Conservation (phyloP, 2,888 invertebrate species). For the Bellardia pandia region DNA sequence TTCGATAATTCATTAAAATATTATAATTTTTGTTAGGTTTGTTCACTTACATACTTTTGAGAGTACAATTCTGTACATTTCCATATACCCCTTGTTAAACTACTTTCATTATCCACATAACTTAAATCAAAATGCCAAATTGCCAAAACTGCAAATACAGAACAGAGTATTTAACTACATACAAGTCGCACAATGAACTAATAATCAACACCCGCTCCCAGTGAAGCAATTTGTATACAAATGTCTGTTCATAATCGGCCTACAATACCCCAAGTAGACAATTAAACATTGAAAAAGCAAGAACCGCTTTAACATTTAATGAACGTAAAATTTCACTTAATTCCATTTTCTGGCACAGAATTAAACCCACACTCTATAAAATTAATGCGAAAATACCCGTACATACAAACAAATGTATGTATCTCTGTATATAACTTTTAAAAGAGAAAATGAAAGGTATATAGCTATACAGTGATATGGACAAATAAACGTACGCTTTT, state of each 20-base stretch:
- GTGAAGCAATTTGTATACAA: constrained; percentile 17
- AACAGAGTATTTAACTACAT: constrained; percentile 13
- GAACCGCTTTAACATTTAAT: constrained; percentile 77
- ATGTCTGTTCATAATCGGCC: constrained; percentile 59
- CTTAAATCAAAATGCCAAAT: neutral
- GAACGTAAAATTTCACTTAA: constrained; percentile 83
- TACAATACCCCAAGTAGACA: constrained; percentile 67
- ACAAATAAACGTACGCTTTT: neutral
- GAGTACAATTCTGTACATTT: too few relatives aligned
- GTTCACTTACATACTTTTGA: too few relatives aligned
- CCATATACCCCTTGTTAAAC: too few relatives aligned
- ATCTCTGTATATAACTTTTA: neutral
- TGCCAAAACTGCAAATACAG: neutral
- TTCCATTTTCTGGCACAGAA: constrained; percentile 82
- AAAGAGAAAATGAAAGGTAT: neutral
- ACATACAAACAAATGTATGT: neutral
- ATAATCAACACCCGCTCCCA: constrained; percentile 58
- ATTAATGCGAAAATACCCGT: constrained; percentile 74
- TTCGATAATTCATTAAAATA: too few relatives aligned
- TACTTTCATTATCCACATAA: too few relatives aligned
- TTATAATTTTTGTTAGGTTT: too few relatives aligned
- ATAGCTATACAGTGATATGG: neutral
- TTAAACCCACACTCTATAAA: constrained; percentile 77
- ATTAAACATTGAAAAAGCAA: constrained; percentile 67
- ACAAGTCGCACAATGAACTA: constrained; percentile 50